Evolutionary conservation across 37 sponge, comb jelly and placozoan genomes (phyloP).

Genomic region (Diacarnus erythraeanus): DNA sequence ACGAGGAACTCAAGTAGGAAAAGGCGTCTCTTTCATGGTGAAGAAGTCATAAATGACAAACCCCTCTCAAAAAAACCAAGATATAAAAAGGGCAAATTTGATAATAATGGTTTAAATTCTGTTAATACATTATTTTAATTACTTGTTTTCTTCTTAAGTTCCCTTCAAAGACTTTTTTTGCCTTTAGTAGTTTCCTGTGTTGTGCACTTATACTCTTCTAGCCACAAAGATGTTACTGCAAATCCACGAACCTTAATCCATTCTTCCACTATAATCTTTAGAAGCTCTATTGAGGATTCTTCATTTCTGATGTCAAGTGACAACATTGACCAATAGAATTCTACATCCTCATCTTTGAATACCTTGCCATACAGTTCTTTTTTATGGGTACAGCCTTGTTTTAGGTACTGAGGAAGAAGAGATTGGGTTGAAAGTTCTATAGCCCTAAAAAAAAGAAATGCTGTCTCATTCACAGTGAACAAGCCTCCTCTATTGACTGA

Average conservation of each 20-base stretch:
- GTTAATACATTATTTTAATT: not conserved
- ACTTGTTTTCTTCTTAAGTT: not conserved
- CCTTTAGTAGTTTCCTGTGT: conserved; percentile 6
- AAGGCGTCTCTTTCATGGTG: not conserved
- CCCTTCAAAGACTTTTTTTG: not conserved
- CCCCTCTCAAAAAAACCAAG: conserved; percentile 8
- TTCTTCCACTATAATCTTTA: conserved; percentile 24
- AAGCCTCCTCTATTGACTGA: conserved; percentile 46
- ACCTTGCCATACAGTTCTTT: not conserved
- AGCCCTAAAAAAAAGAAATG: conserved; percentile 12
- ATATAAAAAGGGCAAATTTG: not conserved
- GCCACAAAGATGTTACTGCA: conserved; percentile 6
- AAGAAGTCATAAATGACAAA: not conserved
- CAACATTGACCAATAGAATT: conserved; percentile 16
- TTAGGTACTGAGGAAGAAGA: not conserved
- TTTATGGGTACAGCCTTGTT: not conserved
- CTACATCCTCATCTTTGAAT: conserved; percentile 4
- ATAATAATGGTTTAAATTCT: not conserved
- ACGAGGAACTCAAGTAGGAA: conserved; percentile 24
- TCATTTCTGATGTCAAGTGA: conserved; percentile 6
- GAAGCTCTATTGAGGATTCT: conserved; percentile 5
- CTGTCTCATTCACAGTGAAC: conserved; percentile 34
- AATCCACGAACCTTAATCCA: conserved; percentile 37
- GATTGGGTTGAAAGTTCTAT: conserved; percentile 3
- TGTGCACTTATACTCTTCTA: conserved; percentile 16